Evolutionary conservation across 1,140 invertebrate genomes (phyloP), one percentile per base, ranked within the genome.

Genomic region (Drosophila tani): DNA sequence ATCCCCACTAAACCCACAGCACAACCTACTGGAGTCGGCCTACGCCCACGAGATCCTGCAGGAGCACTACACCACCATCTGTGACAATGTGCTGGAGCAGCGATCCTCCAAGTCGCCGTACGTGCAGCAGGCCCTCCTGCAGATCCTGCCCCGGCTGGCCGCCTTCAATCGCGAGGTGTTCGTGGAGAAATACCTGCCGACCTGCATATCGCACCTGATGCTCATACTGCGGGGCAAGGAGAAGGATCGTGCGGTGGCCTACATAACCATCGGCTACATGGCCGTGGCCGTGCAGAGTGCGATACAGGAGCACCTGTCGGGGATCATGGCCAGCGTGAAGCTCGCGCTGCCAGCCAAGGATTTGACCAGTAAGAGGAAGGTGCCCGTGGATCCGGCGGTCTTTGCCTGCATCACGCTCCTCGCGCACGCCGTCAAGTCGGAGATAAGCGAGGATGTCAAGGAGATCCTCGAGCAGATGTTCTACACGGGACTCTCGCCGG

Each of bases 341-440:
- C 93, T 94, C 53, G 95, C 96, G 3, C 93, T 99, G 19, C 98
- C 98, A 1, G 94, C 96, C 1, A 97, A 96, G 87, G 96, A 97
- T 76, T 95, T 94, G 0, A 94, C 95, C 0, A 95, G 94, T 35
- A 97, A 96, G 82, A 96, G 96, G 76, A 95, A 96, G 60, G 93
- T 95, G 12, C 93, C 93, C 50, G 94, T 98, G 17, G 98, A 99
- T 83, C 97, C 98, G 1, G 95, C 97, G 1, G 96, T 99, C 29
- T 99, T 99, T 93, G 96, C 97, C 14, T 99, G 98, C 91, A 96
- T 99, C n/a, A 98, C 98, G 38, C 94, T 99, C 65, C 91, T 99
- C 2, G 97, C 97, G 1, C 96, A 97, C 92, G 97, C 98, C 11
- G 96, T 98, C 0, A 96, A 96, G 71, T 95, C 95, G 41, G 93